These are phyloP conservation scores for Euthynnus affinis DNA, from an alignment of 2,797 vertebrate genomes.

Conservation along the genomic window DNA sequence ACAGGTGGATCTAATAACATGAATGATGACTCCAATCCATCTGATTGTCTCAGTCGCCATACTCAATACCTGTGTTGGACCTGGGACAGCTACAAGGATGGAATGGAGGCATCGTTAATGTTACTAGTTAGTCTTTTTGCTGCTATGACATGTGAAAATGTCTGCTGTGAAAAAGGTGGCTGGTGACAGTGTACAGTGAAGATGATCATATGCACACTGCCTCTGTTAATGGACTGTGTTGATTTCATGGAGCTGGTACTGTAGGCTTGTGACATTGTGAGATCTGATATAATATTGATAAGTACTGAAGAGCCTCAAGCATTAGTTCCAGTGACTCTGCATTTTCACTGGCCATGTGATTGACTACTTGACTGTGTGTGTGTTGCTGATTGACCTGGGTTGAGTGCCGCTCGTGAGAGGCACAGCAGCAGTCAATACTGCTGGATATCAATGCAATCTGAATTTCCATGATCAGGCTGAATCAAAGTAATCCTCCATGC, in stretches of 20 bases:
- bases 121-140: too few relatives aligned
- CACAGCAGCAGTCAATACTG: constrained; percentile 70
- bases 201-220: constrained; percentile 10
- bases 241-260: background rate
- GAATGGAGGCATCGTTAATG: background rate
- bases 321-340: constrained; percentile 13
- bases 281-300: constrained; percentile 34
- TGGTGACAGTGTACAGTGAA: background rate
- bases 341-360: constrained; percentile 14
- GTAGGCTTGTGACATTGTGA: constrained; percentile 11
- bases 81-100: background rate
- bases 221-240: background rate
- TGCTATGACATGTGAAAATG: background rate
- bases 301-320: background rate
- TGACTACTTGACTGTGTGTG: constrained; percentile 24
- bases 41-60: background rate
- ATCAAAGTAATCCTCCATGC: constrained; percentile 35
- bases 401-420: background rate
- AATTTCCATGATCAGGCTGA: constrained; percentile 66
- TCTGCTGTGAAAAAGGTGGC: background rate
- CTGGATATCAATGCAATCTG: constrained; percentile 57
- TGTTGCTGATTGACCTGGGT: constrained; percentile 4
- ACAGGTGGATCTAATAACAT: too few relatives aligned
- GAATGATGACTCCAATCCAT: too few relatives aligned
- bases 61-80: background rate